Evolutionary conservation across 2,113 vertebrate genomes (phyloP).

Genomic region (Scortum barcoo): DNA sequence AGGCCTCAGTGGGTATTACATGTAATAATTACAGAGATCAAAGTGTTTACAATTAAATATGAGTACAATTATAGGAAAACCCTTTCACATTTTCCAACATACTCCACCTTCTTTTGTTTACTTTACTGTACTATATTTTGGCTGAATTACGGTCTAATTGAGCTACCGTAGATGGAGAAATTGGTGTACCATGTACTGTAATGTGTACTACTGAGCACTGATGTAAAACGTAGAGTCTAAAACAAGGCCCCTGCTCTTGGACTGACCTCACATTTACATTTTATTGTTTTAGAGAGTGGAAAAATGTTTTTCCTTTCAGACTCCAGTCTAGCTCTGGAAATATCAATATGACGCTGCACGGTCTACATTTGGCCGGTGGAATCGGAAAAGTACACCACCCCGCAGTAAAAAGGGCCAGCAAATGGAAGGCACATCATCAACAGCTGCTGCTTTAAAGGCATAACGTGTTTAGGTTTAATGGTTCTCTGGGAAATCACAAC

Average conservation of each 20-base stretch:
- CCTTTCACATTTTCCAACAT: neutral
- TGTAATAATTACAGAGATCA: conserved; percentile 3
- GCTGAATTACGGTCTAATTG: neutral
- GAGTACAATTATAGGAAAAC: neutral
- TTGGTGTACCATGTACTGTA: neutral
- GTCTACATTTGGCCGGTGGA: conserved; percentile 51
- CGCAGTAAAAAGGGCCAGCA: conserved; percentile 40
- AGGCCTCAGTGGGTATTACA: neutral
- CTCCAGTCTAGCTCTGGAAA: conserved; percentile 68
- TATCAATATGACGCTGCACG: conserved; percentile 63
- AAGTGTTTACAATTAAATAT: neutral
- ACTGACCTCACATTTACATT: conserved; percentile 57
- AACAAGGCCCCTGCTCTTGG: conserved; percentile 30
- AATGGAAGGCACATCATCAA: conserved; percentile 48
- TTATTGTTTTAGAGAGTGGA: conserved; percentile 71
- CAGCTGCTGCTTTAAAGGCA: conserved; percentile 42
- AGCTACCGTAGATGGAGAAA: conserved; percentile 6
- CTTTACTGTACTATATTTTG: neutral
- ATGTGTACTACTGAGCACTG: neutral
- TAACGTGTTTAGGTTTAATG: neutral
- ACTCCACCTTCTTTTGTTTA: neutral
- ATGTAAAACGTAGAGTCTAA: conserved; percentile 26
- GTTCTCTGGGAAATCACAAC: conserved; percentile 8
- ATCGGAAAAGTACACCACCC: conserved; percentile 70
- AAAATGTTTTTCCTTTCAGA: conserved; percentile 65